Base-by-base conservation (phyloP, 2,113 vertebrate genomes). In the Oncorhynchus nerka region DNA sequence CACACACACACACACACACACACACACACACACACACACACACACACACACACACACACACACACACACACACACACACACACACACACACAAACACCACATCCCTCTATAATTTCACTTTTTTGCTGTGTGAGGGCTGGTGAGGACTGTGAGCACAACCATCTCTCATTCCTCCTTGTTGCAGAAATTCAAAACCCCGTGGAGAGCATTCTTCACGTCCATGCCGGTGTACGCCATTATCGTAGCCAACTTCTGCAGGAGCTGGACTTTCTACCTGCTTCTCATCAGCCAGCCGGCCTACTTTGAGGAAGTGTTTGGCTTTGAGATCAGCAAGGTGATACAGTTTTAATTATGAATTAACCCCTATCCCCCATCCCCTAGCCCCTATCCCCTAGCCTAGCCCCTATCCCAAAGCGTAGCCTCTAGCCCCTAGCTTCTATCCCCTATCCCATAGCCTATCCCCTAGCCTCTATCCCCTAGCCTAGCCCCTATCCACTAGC, bases 191-290 rank as follows among this genome's bases (percentile, higher is more conserved):
- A 97, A 95, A 89, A 93, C 96, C 0, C 96, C 96, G 0, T 97
- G 96, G 96, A 88, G 83, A 71, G 92, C 94, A n/a, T 97, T 97
- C 87, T 97, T 97, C 88, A 97, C 96, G 69, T 97, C 96, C 67
- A 97, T 97, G 96, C 96, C 96, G 0, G 96, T 97, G 73, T 97
- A 97, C 0, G 96, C 96, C 87, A 97, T 97, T 79, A 96, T 97
- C 7, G 96, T 97, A 79, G 96, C 96, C 83, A 97, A 97, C 88
- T 97, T 97, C 89, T 97, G 96, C 92, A 93, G 96, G 71, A 97
- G 96, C 79, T 97, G 96, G 96, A 97, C 96, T 3, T 97, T 97
- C 90, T 97, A 97, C 89, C 88, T 97, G 85, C 95, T 97, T 4
- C 95, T 97, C 48, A 97, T 97, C 90, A 97, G 96, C 83, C 96